phyloP scores from a whole-genome alignment of 2,888 invertebrate genomes.

The Eupsilia transversa region DNA sequence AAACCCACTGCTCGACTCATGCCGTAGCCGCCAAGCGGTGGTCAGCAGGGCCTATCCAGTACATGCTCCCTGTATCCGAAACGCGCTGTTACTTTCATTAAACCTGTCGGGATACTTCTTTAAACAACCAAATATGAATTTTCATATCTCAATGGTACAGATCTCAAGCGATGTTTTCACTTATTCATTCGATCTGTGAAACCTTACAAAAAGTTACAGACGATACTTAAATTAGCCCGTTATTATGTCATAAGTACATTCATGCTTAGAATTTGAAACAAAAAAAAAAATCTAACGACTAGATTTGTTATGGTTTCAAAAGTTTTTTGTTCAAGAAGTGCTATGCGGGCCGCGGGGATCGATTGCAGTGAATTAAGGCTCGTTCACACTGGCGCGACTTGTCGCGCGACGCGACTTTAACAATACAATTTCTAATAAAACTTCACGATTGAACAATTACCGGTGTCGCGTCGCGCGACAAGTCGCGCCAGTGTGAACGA shows the following conservation, averaged over 20 bases:
- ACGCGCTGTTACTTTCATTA: slow-evolving; percentile 39
- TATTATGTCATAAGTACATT: background rate
- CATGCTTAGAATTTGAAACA: slow-evolving; percentile 13
- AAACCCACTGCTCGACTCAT: slow-evolving; percentile 32
- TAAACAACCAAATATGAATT: slow-evolving; percentile 4
- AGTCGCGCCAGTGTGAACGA: too few species aligned
- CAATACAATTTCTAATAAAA: too few species aligned
- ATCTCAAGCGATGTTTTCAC: background rate
- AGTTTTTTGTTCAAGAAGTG: background rate
- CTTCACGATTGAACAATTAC: too few species aligned
- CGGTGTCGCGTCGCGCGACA: too few species aligned
- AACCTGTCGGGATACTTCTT: slow-evolving; percentile 9
- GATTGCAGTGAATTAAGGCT: background rate
- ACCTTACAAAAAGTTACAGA: background rate
- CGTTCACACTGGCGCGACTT: too few species aligned
- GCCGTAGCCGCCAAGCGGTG: slow-evolving; percentile 14
- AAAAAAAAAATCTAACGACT: too few species aligned
- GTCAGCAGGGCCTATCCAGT: slow-evolving; percentile 10
- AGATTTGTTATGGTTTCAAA: too few species aligned
- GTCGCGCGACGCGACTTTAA: too few species aligned
- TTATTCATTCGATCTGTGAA: background rate
- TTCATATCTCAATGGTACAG: background rate
- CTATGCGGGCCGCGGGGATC: background rate
- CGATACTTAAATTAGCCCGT: background rate
- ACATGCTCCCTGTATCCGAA: slow-evolving; percentile 13